Conservation (phyloP, 2,888 invertebrate species). For the Gandaritis pyraliata region DNA sequence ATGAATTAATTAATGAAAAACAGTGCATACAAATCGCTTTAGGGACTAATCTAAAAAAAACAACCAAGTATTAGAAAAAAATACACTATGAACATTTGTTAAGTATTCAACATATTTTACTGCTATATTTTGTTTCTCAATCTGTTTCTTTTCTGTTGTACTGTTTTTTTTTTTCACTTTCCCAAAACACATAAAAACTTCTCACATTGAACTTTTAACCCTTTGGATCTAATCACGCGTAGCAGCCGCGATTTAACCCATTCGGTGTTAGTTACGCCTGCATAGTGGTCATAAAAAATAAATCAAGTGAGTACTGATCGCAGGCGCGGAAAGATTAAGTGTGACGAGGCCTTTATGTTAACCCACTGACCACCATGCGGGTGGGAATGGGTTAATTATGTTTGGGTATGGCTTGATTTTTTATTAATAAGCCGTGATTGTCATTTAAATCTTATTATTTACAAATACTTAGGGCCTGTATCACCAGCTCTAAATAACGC, state of each 20-base stretch:
- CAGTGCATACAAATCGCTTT: too few species aligned
- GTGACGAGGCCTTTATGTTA: conserved; percentile 49
- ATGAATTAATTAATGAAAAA: too few species aligned
- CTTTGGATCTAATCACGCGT: conserved; percentile 24
- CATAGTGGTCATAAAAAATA: conserved; percentile 74
- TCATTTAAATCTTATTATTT: too few species aligned
- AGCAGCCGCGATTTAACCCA: conserved; percentile 32
- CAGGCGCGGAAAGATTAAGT: conserved; percentile 62
- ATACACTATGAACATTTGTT: too few species aligned
- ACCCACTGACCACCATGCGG: conserved; percentile 60
- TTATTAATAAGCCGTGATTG: background rate
- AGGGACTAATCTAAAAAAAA: too few species aligned
- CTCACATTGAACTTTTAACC: conserved; percentile 20
- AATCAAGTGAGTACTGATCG: conserved; percentile 62
- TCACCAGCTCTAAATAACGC: too few species aligned
- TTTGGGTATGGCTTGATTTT: conserved; percentile 15
- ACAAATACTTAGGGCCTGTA: too few species aligned
- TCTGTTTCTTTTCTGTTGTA: too few species aligned
- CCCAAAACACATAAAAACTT: background rate
- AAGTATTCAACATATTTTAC: too few species aligned
- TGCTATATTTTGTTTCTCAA: too few species aligned
- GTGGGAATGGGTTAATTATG: conserved; percentile 29
- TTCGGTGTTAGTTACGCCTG: conserved; percentile 70
- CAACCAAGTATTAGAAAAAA: too few species aligned
- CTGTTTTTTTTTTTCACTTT: too few species aligned